Evolutionary conservation across 2,888 invertebrate genomes (phyloP).

Genomic region (Podabrus alpinus): DNA sequence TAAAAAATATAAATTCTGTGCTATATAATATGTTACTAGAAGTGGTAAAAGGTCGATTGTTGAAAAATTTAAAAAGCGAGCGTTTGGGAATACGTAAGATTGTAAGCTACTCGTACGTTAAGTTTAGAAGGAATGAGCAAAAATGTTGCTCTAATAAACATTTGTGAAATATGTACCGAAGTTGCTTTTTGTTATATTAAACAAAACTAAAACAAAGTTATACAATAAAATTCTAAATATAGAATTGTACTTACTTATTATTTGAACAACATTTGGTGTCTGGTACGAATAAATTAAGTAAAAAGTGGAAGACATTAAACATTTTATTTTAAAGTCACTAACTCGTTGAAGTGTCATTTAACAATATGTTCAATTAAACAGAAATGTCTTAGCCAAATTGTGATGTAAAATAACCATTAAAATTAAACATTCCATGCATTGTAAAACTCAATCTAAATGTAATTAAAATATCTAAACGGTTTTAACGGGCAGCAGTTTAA

Average conservation of each 20-base stretch:
- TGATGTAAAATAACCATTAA: neutral
- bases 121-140: neutral
- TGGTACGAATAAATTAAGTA: neutral
- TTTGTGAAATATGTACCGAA: neutral
- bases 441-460: neutral
- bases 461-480: neutral
- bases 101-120: neutral
- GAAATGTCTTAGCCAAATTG: neutral
- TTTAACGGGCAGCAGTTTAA: neutral
- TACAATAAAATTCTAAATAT: neutral
- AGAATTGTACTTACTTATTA: neutral
- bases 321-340: neutral
- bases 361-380: neutral
- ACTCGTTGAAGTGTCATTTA: neutral
- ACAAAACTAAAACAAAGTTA: neutral
- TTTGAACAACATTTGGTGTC: neutral
- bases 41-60: neutral
- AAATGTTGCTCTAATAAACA: neutral
- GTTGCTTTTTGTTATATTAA: neutral
- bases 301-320: neutral
- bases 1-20: too few relatives aligned
- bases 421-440: neutral
- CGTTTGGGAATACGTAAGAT: too few relatives aligned
- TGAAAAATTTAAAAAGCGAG: neutral
- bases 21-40: neutral